Base-by-base conservation (phyloP, 1,140 invertebrate species). In the Cyclina sinensis region DNA sequence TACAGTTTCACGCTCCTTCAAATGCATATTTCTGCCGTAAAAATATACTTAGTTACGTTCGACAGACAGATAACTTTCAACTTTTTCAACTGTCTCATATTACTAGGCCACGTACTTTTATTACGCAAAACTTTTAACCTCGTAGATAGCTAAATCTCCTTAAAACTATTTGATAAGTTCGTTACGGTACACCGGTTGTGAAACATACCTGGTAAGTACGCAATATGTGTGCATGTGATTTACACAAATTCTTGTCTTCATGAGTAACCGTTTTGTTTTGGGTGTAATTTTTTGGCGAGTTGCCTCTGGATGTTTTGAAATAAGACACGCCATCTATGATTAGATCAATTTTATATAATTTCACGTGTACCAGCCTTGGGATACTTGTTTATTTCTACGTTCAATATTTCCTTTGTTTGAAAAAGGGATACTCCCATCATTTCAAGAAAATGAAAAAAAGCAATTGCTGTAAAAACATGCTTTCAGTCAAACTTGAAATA, bases 201-300 rank as follows among this genome's bases (percentile, higher is more conserved):
- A 65, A 65, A 65, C 9, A 30, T 35, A n/a, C 32, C 59, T 30
- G 32, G 59, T 70, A 70, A 35, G 2, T 35, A 30, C 65, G 32
- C 35, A 70, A 70, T 37, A 37, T 30, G 65, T 70, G 35, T 21
- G 65, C 65, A 37, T 70, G 65, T 70, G 65, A 70, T 37, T 70
- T 14, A 37, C 14, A 70, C 65, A 16, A 37, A 70, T 2, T 37
- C 32, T 18, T 70, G 65, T 70, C 37, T 70, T 70, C 65, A 70
- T 70, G 65, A 70, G 65, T 70, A 70, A 70, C 65, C 65, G 65
- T 35, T 70, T 65, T 14, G 11, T 70, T 70, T 35, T 24, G 65
- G 65, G 35, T 3, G 12, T 37, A 37, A 3, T 37, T 21, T 16
- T 70, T 70, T 70, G 65, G 65, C 65, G 65, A 16, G 32, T n/a